Evolutionary conservation across 1,140 invertebrate species (phyloP), one percentile per base, ranked within the genome.

Genomic region (Formica selysi): DNA sequence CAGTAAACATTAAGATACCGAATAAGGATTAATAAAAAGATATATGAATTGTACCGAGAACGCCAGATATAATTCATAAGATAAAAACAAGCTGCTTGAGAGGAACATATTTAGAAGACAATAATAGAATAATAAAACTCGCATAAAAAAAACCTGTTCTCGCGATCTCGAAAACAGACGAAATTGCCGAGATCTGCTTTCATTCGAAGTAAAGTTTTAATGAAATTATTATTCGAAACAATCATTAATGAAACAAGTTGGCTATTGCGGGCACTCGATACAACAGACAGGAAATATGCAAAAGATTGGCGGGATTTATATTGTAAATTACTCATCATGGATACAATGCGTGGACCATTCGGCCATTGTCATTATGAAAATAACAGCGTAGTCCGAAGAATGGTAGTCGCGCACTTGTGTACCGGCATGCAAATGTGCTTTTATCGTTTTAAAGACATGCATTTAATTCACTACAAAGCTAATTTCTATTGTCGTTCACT

Each of bases 301-400:
- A 91, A 92, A 89, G 88, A 22, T 22, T 91, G 81, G 86, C 78
- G 68, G 83, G 83, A 91, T 68, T 88, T 68, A 22, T 76, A 87
- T 76, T 68, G 86, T 87, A 86, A 90, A 91, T 85, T 90, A 86
- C 90, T 87, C 88, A 83, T 90, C 89, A 67, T 73, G 73, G 83
- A 85, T 90, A 81, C 36, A n/a, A 59, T 32, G 89, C 87, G 92
- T 92, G 89, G 90, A 91, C 51, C 48, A 90, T 67, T 86, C 29
- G 36, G 76, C 89, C 87, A 92, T 92, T 92, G 90, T 92, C 80
- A 92, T 89, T 91, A 92, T 92, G 92, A 91, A 92, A 92, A 92
- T 92, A 78, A 86, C 87, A 64, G 88, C 74, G 88, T 89, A 81
- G 88, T 89, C 68, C 76, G 76, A 91, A 89, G 83, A 87, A 88